Percentiles rank a stretch among this genome's conserved stretches.
Conservation (phyloP, 2,113 vertebrate species). For the Salvator merianae region DNA sequence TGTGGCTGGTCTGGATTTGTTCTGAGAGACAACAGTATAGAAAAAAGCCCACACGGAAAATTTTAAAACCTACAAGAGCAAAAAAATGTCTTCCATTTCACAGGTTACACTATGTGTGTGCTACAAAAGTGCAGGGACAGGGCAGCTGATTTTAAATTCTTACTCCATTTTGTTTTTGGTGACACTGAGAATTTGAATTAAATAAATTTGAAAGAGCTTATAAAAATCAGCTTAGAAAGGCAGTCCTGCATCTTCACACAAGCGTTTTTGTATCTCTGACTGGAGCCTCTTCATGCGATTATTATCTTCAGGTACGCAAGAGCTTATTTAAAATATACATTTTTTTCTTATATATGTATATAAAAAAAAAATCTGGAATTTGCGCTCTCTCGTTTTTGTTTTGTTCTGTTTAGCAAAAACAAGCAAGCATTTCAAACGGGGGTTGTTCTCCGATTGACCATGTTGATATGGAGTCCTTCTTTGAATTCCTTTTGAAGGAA, state of each 20-base stretch:
- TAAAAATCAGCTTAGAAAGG: conserved; percentile 58
- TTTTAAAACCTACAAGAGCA: conserved; percentile 59
- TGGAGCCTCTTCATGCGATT: conserved; percentile 45
- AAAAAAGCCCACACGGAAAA: conserved; percentile 52
- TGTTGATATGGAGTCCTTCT: conserved; percentile 81
- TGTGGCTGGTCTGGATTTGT: conserved; percentile 48
- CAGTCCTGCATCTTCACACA: conserved; percentile 41
- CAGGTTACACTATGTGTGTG: conserved; percentile 54
- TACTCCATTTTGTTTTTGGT: conserved; percentile 8
- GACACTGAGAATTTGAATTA: conserved; percentile 65
- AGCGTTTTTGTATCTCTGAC: conserved; percentile 37
- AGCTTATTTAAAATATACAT: conserved; percentile 48
- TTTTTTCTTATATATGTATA: conserved; percentile 38
- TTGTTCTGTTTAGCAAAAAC: conserved; percentile 10
- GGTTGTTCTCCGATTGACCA: conserved; percentile 93
- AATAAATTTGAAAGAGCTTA: conserved; percentile 67
- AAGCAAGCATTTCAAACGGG: conserved; percentile 83
- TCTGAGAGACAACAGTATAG: conserved; percentile 45
- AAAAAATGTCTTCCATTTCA: conserved; percentile 57
- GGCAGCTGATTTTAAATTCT: conserved; percentile 44
- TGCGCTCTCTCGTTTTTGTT: conserved; percentile 6
- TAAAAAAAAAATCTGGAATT: conserved; percentile 42
- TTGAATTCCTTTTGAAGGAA: conserved; percentile 96
- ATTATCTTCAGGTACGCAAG: conserved; percentile 59
- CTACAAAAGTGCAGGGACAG: conserved; percentile 58